A percentile compares a stretch with the other conserved stretches of the same genome.
Evolutionary conservation across 2,888 invertebrate genomes (phyloP).

Genomic region (Biston betularia): DNA sequence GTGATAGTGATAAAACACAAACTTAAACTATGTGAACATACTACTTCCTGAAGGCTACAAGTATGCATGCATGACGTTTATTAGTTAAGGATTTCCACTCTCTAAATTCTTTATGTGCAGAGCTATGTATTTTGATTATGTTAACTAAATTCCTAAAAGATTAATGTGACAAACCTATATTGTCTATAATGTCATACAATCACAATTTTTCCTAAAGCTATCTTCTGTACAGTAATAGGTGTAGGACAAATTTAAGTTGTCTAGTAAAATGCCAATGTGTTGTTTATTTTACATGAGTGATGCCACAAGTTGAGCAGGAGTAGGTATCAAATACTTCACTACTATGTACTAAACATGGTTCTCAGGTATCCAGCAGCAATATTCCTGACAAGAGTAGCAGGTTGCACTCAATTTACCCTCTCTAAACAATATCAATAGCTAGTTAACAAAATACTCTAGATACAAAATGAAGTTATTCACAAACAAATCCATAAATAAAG

Average conservation of each 20-base stretch:
- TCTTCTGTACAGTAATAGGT: conserved; percentile 83
- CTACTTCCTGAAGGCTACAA: conserved; percentile 76
- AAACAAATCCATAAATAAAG: conserved; percentile 84
- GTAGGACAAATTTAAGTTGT: conserved; percentile 73
- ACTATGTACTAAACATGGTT: conserved; percentile 55
- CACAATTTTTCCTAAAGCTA: conserved; percentile 87
- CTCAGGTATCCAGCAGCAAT: conserved; percentile 59
- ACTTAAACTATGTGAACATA: conserved; percentile 82
- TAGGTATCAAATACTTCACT: conserved; percentile 77
- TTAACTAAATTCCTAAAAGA: conserved; percentile 79
- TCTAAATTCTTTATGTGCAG: conserved; percentile 79
- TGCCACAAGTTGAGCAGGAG: conserved; percentile 62
- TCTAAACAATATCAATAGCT: conserved; percentile 66
- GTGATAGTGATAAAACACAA: conserved; percentile 84
- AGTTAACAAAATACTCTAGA: conserved; percentile 71
- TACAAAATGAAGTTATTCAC: conserved; percentile 82
- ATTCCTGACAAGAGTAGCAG: conserved; percentile 55
- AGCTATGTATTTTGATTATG: conserved; percentile 67
- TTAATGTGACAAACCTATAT: conserved; percentile 85
- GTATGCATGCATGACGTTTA: conserved; percentile 77
- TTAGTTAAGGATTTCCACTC: conserved; percentile 69
- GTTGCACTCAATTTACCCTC: conserved; percentile 70
- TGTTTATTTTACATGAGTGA: conserved; percentile 27
- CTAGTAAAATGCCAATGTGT: conserved; percentile 71
- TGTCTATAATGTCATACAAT: conserved; percentile 86